Percentiles rank a stretch among this genome's conserved stretches.
Evolutionary conservation across 2,888 invertebrate genomes (phyloP).

Genomic region (Synergus gifuensis): DNA sequence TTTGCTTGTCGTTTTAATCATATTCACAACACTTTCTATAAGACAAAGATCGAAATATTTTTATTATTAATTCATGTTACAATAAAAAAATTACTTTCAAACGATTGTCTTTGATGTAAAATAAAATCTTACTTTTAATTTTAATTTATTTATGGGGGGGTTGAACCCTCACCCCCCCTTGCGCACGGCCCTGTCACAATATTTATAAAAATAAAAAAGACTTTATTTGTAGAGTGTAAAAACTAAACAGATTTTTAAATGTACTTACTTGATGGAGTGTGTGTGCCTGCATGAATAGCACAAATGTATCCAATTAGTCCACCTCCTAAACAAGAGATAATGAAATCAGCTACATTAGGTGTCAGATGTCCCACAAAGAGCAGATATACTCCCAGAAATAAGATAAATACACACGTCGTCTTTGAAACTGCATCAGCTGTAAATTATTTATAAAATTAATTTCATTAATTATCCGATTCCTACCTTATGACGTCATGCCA

Average conservation of each 20-base stretch:
- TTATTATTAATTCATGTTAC: too few species aligned
- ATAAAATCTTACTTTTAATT: too few species aligned
- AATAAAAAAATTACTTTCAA: too few species aligned
- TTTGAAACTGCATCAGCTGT: slow-evolving; percentile 65
- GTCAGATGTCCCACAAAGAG: slow-evolving; percentile 83
- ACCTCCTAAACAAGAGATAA: slow-evolving; percentile 82
- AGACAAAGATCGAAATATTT: too few species aligned
- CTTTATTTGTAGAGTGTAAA: background rate
- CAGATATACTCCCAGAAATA: slow-evolving; percentile 82
- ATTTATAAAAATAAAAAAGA: background rate
- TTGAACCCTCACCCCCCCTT: too few species aligned
- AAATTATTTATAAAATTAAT: slow-evolving; percentile 34
- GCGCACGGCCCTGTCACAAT: too few species aligned
- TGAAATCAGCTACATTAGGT: slow-evolving; percentile 82
- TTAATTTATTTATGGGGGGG: too few species aligned
- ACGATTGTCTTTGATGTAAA: too few species aligned
- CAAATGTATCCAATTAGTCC: slow-evolving; percentile 80
- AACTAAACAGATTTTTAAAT: background rate
- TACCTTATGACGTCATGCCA: too few species aligned
- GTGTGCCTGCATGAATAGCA: slow-evolving; percentile 46
- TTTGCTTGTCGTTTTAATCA: too few species aligned
- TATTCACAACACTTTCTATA: too few species aligned
- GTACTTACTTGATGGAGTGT: slow-evolving; percentile 56
- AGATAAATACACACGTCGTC: slow-evolving; percentile 77
- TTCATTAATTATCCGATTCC: too few species aligned